Evolutionary conservation across 92 coral and sea anemone species (phyloP).

Genomic region (Umimayanthus kanabou): DNA sequence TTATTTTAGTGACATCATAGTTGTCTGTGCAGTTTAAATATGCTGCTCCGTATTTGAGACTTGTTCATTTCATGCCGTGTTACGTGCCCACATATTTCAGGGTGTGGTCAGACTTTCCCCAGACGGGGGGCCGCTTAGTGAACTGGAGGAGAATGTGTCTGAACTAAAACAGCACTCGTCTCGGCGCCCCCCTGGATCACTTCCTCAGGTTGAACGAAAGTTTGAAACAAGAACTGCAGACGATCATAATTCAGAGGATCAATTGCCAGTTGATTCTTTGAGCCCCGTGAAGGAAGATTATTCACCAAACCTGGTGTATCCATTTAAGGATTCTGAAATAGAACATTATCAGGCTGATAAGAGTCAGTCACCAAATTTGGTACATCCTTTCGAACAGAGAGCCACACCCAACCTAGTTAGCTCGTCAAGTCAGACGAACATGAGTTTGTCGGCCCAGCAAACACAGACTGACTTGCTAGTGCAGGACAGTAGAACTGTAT

Average conservation of each 20-base stretch:
- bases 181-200: constrained; percentile 12
- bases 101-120: constrained; percentile 81
- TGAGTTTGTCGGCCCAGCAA: constrained; percentile 12
- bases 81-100: constrained; percentile 31
- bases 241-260: constrained; percentile 9
- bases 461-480: constrained; percentile 21
- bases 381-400: constrained; percentile 28
- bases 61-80: not conserved
- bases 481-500: not conserved
- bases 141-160: constrained; percentile 49
- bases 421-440: constrained; percentile 19
- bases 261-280: constrained; percentile 23
- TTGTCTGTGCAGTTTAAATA: too few species aligned
- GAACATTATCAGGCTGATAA: not conserved
- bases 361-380: constrained; percentile 40
- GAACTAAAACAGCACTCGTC: constrained; percentile 37
- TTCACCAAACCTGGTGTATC: constrained; percentile 51
- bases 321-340: constrained; percentile 29
- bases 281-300: constrained; percentile 7
- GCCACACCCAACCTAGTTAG: constrained; percentile 3
- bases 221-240: not conserved
- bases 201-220: not conserved
- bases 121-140: constrained; percentile 80
- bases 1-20: too few species aligned
- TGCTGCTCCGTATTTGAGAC: constrained; percentile 22